These are phyloP conservation scores for Blennius ocellaris DNA, from an alignment of 2,113 vertebrate genomes.

Conservation along the genomic window DNA sequence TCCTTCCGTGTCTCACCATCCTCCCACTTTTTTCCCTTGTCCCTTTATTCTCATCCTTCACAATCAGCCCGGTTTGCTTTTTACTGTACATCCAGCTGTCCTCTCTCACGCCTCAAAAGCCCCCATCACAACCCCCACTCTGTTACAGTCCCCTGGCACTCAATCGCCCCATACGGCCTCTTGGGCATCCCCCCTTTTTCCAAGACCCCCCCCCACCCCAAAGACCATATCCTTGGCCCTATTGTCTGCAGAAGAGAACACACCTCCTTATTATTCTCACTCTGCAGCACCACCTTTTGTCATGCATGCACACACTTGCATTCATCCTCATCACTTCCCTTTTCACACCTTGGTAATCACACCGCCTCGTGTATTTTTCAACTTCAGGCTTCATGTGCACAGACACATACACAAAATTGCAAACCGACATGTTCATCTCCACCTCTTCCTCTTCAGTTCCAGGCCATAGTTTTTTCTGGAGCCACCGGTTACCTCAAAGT, in stretches of 20 bases:
- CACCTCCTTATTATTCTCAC: constrained; percentile 58
- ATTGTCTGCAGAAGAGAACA: constrained; percentile 61
- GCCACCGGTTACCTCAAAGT: constrained; percentile 44
- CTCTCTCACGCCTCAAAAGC: constrained; percentile 26
- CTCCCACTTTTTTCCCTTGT: constrained; percentile 23
- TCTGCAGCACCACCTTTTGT: constrained; percentile 45
- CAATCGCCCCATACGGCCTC: not conserved
- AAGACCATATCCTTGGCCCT: constrained; percentile 36
- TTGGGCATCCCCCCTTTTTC: constrained; percentile 16
- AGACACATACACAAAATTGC: constrained; percentile 11
- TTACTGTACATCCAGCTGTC: constrained; percentile 61
- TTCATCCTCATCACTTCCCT: constrained; percentile 64
- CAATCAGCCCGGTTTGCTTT: constrained; percentile 41
- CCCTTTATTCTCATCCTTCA: constrained; percentile 50
- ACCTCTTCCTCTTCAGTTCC: constrained; percentile 37
- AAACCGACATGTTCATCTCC: constrained; percentile 26
- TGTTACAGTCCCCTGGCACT: not conserved
- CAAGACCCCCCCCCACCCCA: not conserved
- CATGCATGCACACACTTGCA: constrained; percentile 43
- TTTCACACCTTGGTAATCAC: constrained; percentile 43
- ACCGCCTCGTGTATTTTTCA: constrained; percentile 24
- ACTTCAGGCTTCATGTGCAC: not conserved
- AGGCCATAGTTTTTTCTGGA: constrained; percentile 36
- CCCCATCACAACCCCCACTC: not conserved
- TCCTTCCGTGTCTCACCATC: not conserved